Evolutionary conservation across 2,888 invertebrate genomes (phyloP).

Genomic region (Drosophila parthenogenetica): DNA sequence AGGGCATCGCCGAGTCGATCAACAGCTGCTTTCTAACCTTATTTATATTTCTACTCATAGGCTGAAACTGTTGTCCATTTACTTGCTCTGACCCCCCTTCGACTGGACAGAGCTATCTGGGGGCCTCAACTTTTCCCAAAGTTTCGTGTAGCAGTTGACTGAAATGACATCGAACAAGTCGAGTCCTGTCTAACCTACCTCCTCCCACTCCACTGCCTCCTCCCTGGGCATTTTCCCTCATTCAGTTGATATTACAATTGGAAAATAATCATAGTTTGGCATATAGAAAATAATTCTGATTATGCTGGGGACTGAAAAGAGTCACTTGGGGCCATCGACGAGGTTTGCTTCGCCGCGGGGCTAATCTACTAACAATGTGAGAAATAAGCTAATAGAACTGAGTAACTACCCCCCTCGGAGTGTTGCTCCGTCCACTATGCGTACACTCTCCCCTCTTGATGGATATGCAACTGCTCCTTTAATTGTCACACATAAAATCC

Average conservation of each 20-base stretch:
- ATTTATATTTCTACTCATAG: constrained; percentile 33
- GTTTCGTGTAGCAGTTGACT: constrained; percentile 52
- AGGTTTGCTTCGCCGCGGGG: constrained; percentile 14
- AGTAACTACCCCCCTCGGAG: constrained; percentile 1
- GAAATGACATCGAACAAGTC: constrained; percentile 33
- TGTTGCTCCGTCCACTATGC: too few relatives aligned
- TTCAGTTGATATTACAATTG: constrained; percentile 51
- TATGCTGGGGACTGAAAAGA: constrained; percentile 63
- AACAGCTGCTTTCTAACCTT: background rate
- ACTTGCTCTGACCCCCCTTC: constrained; percentile 15
- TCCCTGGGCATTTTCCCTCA: background rate
- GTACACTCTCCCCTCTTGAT: background rate
- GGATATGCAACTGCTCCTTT: constrained; percentile 32
- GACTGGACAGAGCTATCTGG: constrained; percentile 30
- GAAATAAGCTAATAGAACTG: constrained; percentile 46
- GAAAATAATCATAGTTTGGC: constrained; percentile 68
- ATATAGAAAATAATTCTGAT: constrained; percentile 50
- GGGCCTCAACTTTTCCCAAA: constrained; percentile 48
- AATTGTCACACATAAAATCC: constrained; percentile 50
- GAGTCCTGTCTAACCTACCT: background rate
- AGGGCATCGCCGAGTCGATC: constrained; percentile 11
- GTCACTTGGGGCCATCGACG: constrained; percentile 42
- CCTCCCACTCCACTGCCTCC: background rate
- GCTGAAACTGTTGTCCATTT: constrained; percentile 41
- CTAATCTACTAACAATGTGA: constrained; percentile 63